Base-by-base conservation (phyloP, 2,113 vertebrate genomes). In the Epinephelus fuscoguttatus region DNA sequence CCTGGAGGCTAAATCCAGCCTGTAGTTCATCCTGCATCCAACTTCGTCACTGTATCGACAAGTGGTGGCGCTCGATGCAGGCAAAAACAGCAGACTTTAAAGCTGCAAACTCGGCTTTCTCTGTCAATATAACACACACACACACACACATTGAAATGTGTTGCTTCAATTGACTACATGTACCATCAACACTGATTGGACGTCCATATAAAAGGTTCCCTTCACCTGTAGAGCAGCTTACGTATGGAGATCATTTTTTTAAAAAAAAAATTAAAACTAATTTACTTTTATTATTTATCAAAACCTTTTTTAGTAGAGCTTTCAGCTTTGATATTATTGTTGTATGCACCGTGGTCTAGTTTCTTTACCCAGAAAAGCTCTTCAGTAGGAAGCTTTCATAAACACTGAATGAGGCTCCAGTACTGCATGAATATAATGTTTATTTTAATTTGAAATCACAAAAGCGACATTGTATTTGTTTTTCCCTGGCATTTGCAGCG, bases 381-480 rank as follows among this genome's bases (percentile, higher is more conserved):
- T 92, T 91, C 55, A 82, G 37, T 42, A 23, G 15, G 12, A 77
- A 80, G 61, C 67, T 62, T 72, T 74, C 40, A 64, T 71, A 66
- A 45, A 17, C 21, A 8, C 19, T 76, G 61, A 89, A 88, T 78
- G 77, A 81, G 52, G 18, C 59, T 79, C 55, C 70, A 61, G 1
- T 42, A 45, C 25, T 6, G 69, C 55, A 42, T 79, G 53, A 88
- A 78, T 62, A 70, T 66, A 79, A 84, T 62, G 21, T 75, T 81
- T 56, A 40, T 87, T 84, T 89, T 89, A 71, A 91, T 86, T 86
- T 84, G 2, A 86, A 84, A 89, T 84, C 56, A 89, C 85, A 93
- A 93, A 87, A 80, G 89, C 79, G 13, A 17, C 12, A 61, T 30
- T 64, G 56, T 82, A 27, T 75, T 37, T 37, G 76, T 86, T 78